Conservation (phyloP, 2,113 vertebrate genomes). For the Entelurus aequoreus region DNA sequence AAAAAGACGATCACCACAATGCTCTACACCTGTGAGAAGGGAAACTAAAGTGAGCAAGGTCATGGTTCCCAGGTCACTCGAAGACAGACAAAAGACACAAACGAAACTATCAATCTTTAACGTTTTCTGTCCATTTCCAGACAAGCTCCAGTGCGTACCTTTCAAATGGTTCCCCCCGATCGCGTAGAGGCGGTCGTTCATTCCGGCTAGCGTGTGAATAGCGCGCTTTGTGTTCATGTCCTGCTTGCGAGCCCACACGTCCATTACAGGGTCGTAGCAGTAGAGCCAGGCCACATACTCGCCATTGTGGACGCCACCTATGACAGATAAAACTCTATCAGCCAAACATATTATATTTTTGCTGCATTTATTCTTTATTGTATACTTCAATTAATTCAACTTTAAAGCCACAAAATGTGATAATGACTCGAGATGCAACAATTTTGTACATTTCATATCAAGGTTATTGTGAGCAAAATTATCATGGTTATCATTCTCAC, state of each 20-base stretch:
- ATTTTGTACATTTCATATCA: no score
- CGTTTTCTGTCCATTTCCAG: conserved; percentile 16
- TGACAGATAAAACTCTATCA: conserved; percentile 26
- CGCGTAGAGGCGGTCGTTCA: conserved; percentile 96
- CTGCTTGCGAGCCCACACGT: conserved; percentile 98
- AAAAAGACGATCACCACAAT: neutral
- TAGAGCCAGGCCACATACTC: conserved; percentile 98
- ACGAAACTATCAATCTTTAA: conserved; percentile 17
- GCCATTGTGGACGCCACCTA: conserved; percentile 97
- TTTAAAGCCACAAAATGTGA: no score
- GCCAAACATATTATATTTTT: neutral
- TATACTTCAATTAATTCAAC: no score
- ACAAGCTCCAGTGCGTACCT: conserved; percentile 72
- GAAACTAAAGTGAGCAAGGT: conserved; percentile 3
- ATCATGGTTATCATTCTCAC: no score
- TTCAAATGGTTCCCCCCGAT: conserved; percentile 99
- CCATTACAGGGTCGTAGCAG: conserved; percentile 96
- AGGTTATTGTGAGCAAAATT: no score
- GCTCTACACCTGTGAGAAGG: conserved; percentile 13
- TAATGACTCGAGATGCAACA: neutral
- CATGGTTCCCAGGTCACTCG: neutral
- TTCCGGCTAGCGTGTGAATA: conserved; percentile 93
- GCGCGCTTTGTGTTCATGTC: conserved; percentile 99
- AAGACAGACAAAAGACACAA: neutral
- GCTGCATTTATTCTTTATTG: no score